phyloP scores from a whole-genome alignment of 2,888 invertebrate species.

The Pantelozetes paolii region DNA sequence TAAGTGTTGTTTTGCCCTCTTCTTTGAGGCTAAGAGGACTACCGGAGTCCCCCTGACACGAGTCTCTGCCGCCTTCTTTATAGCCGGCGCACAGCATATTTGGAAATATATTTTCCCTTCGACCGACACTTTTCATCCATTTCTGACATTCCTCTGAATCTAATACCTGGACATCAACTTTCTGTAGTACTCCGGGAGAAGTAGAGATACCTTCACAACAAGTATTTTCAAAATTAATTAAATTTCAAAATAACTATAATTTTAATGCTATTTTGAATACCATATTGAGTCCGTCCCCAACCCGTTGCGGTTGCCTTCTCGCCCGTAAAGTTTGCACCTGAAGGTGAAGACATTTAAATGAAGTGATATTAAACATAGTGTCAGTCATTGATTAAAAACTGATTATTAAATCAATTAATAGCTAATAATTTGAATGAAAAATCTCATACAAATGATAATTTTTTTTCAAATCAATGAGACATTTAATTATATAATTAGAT shows the following conservation, averaged over 20 bases:
- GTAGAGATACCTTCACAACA: conserved; percentile 54
- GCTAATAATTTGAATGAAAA: background rate
- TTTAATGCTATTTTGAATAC: background rate
- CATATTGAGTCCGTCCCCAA: background rate
- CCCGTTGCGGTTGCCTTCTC: conserved; percentile 80
- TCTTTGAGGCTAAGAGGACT: conserved; percentile 48
- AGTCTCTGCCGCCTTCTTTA: conserved; percentile 56
- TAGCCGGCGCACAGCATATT: conserved; percentile 82
- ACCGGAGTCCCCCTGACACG: conserved; percentile 51
- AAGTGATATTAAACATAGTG: background rate
- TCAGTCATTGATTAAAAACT: background rate
- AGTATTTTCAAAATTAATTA: background rate
- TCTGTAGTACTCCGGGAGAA: conserved; percentile 72
- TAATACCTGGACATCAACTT: conserved; percentile 62
- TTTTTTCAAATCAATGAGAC: too few species aligned
- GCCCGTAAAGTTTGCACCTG: conserved; percentile 66
- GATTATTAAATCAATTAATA: background rate
- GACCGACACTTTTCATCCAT: conserved; percentile 85
- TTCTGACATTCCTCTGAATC: conserved; percentile 84
- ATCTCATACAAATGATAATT: too few species aligned
- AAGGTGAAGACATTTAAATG: background rate
- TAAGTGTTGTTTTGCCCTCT: conserved; percentile 47
- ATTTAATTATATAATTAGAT: too few species aligned
- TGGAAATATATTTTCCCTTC: conserved; percentile 85
- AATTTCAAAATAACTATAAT: background rate